Percentiles rank a stretch among this genome's conserved stretches.
These are phyloP conservation scores for Cryptophagus acutangulus DNA, from an alignment of 2,888 invertebrate species.

Conservation along the genomic window DNA sequence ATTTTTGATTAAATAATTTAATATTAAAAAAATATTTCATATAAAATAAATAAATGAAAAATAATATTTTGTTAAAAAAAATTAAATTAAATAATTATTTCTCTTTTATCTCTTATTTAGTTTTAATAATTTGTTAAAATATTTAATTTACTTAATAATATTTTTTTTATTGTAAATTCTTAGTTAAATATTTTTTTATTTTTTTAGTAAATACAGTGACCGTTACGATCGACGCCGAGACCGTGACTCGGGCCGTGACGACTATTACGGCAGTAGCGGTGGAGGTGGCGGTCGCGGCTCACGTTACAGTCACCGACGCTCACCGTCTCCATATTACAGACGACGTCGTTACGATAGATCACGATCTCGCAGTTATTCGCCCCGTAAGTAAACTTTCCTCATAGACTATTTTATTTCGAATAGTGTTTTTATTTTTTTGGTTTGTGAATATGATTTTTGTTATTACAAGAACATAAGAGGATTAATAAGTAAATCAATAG, in stretches of 20 bases:
- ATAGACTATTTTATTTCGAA: not conserved
- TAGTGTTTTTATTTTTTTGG: not conserved
- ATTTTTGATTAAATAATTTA: no score
- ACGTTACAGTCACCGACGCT: constrained; percentile 33
- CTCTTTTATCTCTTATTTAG: no score
- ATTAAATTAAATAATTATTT: no score
- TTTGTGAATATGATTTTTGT: not conserved
- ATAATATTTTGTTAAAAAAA: no score
- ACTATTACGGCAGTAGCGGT: constrained; percentile 28
- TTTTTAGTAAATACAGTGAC: constrained; percentile 36
- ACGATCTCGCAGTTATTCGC: constrained; percentile 40
- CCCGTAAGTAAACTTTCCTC: constrained; percentile 35
- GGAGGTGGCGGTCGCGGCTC: constrained; percentile 30
- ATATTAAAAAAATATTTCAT: no score
- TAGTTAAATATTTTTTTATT: no score
- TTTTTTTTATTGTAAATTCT: no score
- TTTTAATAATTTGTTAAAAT: no score
- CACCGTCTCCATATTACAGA: constrained; percentile 38
- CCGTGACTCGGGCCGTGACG: constrained; percentile 39
- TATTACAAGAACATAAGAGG: not conserved
- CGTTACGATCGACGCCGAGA: constrained; percentile 36
- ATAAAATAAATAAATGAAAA: no score
- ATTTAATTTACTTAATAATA: no score
- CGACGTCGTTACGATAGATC: constrained; percentile 36
- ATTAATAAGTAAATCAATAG: not conserved